Conservation (phyloP, 2,797 vertebrate genomes). For the Microctenopoma steveboyesi region DNA sequence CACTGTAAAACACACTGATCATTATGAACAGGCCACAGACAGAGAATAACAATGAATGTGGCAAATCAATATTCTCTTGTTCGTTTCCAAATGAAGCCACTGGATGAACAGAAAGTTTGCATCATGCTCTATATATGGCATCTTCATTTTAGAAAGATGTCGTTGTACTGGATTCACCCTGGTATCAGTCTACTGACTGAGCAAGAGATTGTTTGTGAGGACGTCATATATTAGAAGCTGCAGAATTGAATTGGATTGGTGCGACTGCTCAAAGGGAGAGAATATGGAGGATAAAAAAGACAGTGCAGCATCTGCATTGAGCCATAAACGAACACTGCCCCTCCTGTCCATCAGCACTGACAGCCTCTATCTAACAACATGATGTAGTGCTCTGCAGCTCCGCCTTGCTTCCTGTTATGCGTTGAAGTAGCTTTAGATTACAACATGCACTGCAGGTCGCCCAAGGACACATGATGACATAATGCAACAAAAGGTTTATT, state of each 20-base stretch:
- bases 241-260: neutral
- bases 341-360: constrained; percentile 14
- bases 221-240: neutral
- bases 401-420: constrained; percentile 4
- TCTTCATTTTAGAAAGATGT: neutral
- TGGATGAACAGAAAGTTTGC: constrained; percentile 26
- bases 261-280: neutral
- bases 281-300: neutral
- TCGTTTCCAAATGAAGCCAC: constrained; percentile 36
- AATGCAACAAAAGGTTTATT: neutral
- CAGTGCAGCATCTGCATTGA: constrained; percentile 24
- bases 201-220: too few species aligned
- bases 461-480: neutral
- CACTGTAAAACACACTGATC: constrained; percentile 78
- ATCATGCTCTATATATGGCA: constrained; percentile 54
- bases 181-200: neutral
- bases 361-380: constrained; percentile 9
- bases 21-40: constrained; percentile 70
- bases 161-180: constrained; percentile 2
- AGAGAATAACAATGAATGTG: constrained; percentile 58
- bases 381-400: neutral
- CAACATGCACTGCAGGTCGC: neutral
- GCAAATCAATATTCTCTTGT: constrained; percentile 68
- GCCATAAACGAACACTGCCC: constrained; percentile 12
- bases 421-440: neutral